Evolutionary conservation across 2,888 invertebrate genomes (phyloP).

Genomic region (Oegoconia quadripuncta): DNA sequence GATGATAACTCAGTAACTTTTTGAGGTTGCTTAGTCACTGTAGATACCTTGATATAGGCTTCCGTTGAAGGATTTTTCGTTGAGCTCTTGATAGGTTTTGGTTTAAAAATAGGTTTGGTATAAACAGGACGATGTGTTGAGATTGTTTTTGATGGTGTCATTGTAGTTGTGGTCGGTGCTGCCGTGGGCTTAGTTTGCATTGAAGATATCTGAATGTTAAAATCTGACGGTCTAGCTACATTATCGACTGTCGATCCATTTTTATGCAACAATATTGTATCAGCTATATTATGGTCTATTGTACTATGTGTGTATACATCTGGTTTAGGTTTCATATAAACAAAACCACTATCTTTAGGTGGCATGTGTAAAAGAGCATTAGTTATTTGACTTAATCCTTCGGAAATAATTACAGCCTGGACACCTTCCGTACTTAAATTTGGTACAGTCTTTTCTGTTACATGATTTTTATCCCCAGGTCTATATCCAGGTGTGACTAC

Average conservation of each 20-base stretch:
- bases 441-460: constrained; percentile 36
- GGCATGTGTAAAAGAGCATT: constrained; percentile 68
- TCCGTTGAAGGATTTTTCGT: constrained; percentile 54
- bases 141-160: constrained; percentile 48
- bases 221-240: constrained; percentile 71
- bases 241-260: constrained; percentile 78
- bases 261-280: constrained; percentile 80
- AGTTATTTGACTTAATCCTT: constrained; percentile 78
- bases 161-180: constrained; percentile 45
- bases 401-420: constrained; percentile 73
- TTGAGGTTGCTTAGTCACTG: constrained; percentile 70
- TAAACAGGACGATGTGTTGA: constrained; percentile 64
- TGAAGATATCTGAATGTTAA: constrained; percentile 66
- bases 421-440: constrained; percentile 52
- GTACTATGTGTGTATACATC: constrained; percentile 73
- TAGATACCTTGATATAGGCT: constrained; percentile 78
- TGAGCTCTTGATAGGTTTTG: constrained; percentile 56
- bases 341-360: constrained; percentile 60
- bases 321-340: constrained; percentile 52
- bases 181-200: constrained; percentile 71
- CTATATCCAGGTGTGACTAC: constrained; percentile 69
- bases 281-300: constrained; percentile 80
- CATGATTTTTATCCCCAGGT: constrained; percentile 41
- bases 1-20: constrained; percentile 65
- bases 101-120: constrained; percentile 77